Evolutionary conservation across 1,140 invertebrate genomes (phyloP), one percentile per base, ranked within the genome.

Genomic region (Heliconius melpomene): DNA sequence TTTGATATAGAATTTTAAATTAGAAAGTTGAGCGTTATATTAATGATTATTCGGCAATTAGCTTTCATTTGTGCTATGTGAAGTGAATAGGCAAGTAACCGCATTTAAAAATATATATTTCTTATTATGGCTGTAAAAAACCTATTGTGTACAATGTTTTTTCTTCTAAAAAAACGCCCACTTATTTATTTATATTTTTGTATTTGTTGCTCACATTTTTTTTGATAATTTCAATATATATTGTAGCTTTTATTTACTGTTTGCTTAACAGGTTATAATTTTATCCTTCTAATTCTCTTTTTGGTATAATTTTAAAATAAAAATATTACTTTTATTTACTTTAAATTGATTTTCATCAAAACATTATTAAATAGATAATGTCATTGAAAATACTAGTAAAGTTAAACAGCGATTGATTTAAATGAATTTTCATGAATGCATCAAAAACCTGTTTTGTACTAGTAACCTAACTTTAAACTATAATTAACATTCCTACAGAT

Each of bases 21-120:
- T 81, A 81, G 80, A 81, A 81, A 81, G 80, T 81, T 80, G 46
- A 9, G 70, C 75, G 54, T 54, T 73, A 72, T 60, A 75, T 38
- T 74, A 54, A 74, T 46, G 72, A 77, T 77, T 75, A 77, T 80
- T 77, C 71, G 54, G 75, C 72, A 60, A 29, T 73, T 66, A 77
- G 76, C 80, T 81, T 81, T 81, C 80, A 75, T 75, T 70, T 71
- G 71, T 74, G 60, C 79, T 78, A 78, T 81, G 80, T 81, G 80
- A 78, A 78, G 76, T 72, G 71, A 66, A 66, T n/a, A 29, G 20
- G 23, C 11, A 66, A 66, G 60, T 66, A 29, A 66, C 54, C 20
- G n/a, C 8, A n/a, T 57, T 6, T 29, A 66, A 23, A 66, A 23
- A 57, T 57, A 57, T n/a, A 57, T 57, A 57, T n/a, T 57, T 57